Percentiles rank a stretch among this genome's conserved stretches.
Conservation (phyloP, 2,113 vertebrate species). For the Synchiropus splendidus region DNA sequence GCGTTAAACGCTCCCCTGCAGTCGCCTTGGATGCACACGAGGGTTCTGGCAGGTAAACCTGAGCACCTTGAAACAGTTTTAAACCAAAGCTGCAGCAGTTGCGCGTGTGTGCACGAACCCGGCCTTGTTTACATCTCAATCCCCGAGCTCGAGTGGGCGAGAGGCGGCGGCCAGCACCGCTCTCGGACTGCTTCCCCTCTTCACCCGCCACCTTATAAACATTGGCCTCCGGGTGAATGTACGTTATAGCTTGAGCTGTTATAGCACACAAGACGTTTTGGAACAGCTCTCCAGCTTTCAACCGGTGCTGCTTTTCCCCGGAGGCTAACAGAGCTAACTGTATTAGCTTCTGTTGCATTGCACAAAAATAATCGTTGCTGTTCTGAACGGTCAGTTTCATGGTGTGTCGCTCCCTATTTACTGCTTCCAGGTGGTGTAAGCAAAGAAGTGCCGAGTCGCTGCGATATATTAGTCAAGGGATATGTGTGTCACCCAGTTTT, state of each 20-base stretch:
- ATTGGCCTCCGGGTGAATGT: no score
- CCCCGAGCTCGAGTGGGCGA: constrained; percentile 59
- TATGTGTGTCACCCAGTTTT: constrained; percentile 59
- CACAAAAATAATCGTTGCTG: no score
- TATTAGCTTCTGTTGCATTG: no score
- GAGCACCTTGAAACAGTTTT: background rate
- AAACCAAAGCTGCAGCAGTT: background rate
- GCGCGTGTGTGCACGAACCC: constrained; percentile 9
- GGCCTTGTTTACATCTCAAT: constrained; percentile 76
- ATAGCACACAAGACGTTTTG: no score
- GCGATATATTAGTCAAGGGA: constrained; percentile 44
- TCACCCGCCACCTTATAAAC: no score
- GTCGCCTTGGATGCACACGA: no score
- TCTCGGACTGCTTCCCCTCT: no score
- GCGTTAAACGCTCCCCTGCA: no score
- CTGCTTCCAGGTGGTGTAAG: constrained; percentile 9
- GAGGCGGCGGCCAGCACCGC: constrained; percentile 21
- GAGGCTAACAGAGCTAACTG: background rate
- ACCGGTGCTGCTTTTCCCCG: background rate
- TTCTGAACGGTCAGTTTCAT: no score
- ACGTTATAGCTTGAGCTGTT: no score
- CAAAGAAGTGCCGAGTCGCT: constrained; percentile 33
- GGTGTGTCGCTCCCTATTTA: no score
- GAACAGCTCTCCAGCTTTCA: background rate
- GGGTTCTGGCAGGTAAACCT: constrained; percentile 46